Percentiles rank a stretch among this genome's conserved stretches.
Evolutionary conservation across 2,797 vertebrate species (phyloP).

Genomic region (Odontamblyopus rebecca): DNA sequence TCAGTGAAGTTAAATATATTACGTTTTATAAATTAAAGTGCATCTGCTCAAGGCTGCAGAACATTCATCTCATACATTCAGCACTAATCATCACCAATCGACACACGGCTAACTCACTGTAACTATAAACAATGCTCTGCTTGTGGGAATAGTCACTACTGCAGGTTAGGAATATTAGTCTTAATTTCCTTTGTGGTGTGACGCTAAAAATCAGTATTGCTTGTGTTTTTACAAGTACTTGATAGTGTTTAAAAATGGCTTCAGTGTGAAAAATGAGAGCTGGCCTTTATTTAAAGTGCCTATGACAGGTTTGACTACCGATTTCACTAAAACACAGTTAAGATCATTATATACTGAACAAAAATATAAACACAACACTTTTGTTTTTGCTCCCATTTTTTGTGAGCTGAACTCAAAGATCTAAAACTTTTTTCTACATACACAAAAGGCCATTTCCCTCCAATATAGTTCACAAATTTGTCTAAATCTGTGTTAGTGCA

Average conservation of each 20-base stretch:
- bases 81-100: slow-evolving; percentile 25
- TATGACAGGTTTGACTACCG: too few relatives aligned
- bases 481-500: too few relatives aligned
- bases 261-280: not conserved
- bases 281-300: not conserved
- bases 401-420: too few relatives aligned
- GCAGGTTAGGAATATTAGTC: not conserved
- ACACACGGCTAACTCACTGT: not conserved
- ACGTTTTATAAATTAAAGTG: slow-evolving; percentile 4
- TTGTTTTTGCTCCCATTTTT: too few relatives aligned
- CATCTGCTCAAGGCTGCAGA: slow-evolving; percentile 16
- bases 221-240: not conserved
- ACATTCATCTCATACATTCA: slow-evolving; percentile 15
- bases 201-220: not conserved
- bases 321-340: too few relatives aligned
- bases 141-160: not conserved
- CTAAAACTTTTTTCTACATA: too few relatives aligned
- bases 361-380: too few relatives aligned
- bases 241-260: not conserved
- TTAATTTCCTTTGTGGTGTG: slow-evolving; percentile 15
- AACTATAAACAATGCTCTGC: slow-evolving; percentile 3
- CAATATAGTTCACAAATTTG: too few relatives aligned
- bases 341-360: too few relatives aligned
- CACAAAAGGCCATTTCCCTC: too few relatives aligned
- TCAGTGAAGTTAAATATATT: not conserved